These are phyloP conservation scores for Mimas tiliae DNA, from an alignment of 2,888 invertebrate species.

Conservation along the genomic window DNA sequence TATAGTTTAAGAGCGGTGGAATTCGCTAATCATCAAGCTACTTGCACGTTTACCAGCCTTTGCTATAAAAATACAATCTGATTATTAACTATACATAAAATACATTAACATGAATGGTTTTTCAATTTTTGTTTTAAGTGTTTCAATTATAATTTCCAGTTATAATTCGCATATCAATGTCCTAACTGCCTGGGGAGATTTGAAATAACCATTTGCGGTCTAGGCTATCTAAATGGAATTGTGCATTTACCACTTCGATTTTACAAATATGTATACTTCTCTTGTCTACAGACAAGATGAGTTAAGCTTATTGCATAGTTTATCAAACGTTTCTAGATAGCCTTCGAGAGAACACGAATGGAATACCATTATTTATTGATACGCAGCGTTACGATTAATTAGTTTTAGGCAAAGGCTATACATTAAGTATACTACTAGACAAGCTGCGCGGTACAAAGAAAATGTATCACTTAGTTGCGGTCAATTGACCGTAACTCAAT, in stretches of 20 bases:
- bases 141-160: too few species aligned
- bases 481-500: too few species aligned
- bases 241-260: not conserved
- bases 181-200: not conserved
- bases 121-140: too few species aligned
- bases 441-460: too few species aligned
- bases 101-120: conserved; percentile 11
- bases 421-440: too few species aligned
- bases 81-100: too few species aligned
- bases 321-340: not conserved
- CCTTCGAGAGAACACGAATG: not conserved
- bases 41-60: too few species aligned
- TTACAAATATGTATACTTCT: not conserved
- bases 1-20: too few species aligned
- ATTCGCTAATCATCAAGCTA: too few species aligned
- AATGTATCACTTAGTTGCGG: too few species aligned
- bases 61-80: too few species aligned
- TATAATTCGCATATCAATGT: conserved; percentile 4
- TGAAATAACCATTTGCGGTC: not conserved
- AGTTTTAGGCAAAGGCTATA: too few species aligned
- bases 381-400: not conserved
- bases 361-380: not conserved
- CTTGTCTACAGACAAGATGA: not conserved
- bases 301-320: not conserved
- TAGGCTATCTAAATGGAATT: not conserved